Evolutionary conservation across 1,140 invertebrate genomes (phyloP).

Genomic region (Ectropis grisescens): DNA sequence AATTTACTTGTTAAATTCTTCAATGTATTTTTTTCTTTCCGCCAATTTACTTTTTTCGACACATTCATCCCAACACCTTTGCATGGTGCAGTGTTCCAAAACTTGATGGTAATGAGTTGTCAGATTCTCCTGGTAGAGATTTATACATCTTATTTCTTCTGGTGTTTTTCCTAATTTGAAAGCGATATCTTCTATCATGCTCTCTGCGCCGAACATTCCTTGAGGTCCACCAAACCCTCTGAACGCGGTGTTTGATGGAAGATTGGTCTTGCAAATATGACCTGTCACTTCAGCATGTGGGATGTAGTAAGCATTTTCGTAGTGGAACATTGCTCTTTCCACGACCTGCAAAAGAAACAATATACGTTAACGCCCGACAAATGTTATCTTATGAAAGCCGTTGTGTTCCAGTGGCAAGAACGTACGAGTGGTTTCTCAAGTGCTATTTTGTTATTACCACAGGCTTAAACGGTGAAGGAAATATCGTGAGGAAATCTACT

Average conservation of each 20-base stretch:
- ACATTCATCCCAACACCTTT: constrained; percentile 89
- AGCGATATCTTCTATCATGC: constrained; percentile 83
- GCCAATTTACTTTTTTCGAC: constrained; percentile 77
- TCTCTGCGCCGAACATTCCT: constrained; percentile 88
- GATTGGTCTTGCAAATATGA: constrained; percentile 85
- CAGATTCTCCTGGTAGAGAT: constrained; percentile 88
- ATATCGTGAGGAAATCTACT: no score
- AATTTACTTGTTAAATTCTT: constrained; percentile 81
- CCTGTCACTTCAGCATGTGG: constrained; percentile 78
- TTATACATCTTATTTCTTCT: constrained; percentile 71
- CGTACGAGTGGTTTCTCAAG: no score
- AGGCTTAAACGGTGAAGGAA: no score
- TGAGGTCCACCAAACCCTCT: constrained; percentile 92
- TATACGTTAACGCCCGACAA: background rate
- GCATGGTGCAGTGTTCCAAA: constrained; percentile 81
- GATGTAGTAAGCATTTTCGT: constrained; percentile 84
- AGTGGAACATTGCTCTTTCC: constrained; percentile 84
- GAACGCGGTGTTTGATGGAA: constrained; percentile 92
- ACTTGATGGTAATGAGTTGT: constrained; percentile 85
- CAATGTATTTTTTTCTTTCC: constrained; percentile 72
- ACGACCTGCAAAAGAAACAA: constrained; percentile 71
- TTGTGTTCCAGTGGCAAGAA: no score
- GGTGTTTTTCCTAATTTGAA: constrained; percentile 75
- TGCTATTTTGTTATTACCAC: no score
- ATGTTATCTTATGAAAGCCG: no score